Evolutionary conservation across 2,113 vertebrate species (phyloP), one percentile per base, ranked within the genome.

Genomic region (Dromas ardeola): DNA sequence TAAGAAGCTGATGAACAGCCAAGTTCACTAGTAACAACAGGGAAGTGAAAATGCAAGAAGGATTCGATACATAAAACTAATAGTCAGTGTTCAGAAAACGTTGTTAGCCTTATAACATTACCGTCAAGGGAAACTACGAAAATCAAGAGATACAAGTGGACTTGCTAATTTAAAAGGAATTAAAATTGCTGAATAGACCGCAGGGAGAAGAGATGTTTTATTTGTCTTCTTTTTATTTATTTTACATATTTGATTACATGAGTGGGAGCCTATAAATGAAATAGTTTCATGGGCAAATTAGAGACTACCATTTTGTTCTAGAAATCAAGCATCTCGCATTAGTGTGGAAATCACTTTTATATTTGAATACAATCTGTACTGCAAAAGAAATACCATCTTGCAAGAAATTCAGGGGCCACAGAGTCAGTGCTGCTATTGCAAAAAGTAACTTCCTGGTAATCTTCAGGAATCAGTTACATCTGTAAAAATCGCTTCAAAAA

Each of bases 161-260:
- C 36, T 43, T 65, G 50, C 5, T 59, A 38, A 71, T 72, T 90
- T 79, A 52, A 52, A 88, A 77, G 14, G 56, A 96, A 84, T 82
- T 53, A 72, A 85, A 94, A 94, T 61, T 79, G 43, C 61, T 76
- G 43, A 52, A 15, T 56, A 22, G 14, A 85, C 21, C 0, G 0
- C 18, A 23, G 21, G 16, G 8, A 53, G 10, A 53, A 42, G 22
- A 4, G 1, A 50, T 25, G 30, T n/a, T 86, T 76, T 86, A 55
- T 69, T 87, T 79, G 40, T 69, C 29, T 30, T 67, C 45, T 81
- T 61, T 53, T n/a, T 93, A 86, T 84, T 92, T 88, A 70, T 95
- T 97, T 94, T 47, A 72, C 34, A 47, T 81, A 96, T 86, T 76
- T 69, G 86, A 81, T 94, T 84, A 85, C 32, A 30, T 15, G 27